Evolutionary conservation across 2,888 invertebrate species (phyloP).

Genomic region (Stenurella melanura): DNA sequence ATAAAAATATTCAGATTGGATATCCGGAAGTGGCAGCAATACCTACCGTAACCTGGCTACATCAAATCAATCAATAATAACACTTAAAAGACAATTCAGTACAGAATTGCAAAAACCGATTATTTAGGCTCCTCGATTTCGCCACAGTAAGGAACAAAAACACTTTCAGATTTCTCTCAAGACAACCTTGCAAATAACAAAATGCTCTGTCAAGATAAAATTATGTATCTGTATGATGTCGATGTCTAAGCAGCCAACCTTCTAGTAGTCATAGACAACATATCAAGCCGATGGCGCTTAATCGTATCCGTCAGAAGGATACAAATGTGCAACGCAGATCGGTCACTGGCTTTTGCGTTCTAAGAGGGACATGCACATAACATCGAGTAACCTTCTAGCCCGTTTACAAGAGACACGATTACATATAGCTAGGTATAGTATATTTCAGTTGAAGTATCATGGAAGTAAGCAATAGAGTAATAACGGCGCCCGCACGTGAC

Average conservation of each 20-base stretch:
- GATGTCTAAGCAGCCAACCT: not conserved
- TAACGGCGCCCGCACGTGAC: no score
- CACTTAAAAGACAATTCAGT: no score
- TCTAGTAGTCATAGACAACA: not conserved
- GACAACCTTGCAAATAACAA: not conserved
- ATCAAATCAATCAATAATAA: no score
- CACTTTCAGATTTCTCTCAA: not conserved
- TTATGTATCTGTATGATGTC: not conserved
- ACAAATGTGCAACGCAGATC: constrained; percentile 34
- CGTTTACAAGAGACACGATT: constrained; percentile 24
- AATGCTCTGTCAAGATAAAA: not conserved
- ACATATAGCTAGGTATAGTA: constrained; percentile 3
- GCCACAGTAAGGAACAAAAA: no score
- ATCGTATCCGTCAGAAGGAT: not conserved
- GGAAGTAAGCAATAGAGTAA: no score
- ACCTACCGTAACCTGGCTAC: no score
- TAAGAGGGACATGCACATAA: constrained; percentile 32
- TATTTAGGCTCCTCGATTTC: no score
- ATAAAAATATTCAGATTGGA: no score
- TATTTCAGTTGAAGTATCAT: not conserved
- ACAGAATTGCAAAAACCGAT: no score
- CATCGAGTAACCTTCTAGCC: constrained; percentile 47
- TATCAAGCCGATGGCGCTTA: constrained; percentile 6
- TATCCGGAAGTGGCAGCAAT: no score
- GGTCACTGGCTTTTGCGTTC: constrained; percentile 44